Percentiles rank a stretch among this genome's conserved stretches.
These are phyloP conservation scores for Coenonympha glycerion DNA, from an alignment of 2,888 invertebrate species.

Conservation along the genomic window DNA sequence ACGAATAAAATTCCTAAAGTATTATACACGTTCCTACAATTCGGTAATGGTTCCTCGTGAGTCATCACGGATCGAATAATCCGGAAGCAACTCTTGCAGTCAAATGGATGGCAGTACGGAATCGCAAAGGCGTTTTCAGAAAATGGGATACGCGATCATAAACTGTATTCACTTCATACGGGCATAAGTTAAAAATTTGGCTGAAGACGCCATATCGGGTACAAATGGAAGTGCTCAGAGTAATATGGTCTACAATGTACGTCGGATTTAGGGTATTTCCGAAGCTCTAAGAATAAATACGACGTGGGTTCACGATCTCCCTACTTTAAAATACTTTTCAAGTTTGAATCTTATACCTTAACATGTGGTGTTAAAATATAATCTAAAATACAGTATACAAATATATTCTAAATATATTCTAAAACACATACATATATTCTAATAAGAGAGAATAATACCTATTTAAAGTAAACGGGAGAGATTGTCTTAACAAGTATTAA, in stretches of 20 bases:
- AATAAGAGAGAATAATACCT: no score
- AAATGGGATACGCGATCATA: conserved; percentile 57
- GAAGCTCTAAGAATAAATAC: conserved; percentile 46
- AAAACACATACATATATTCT: no score
- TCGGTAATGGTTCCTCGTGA: conserved; percentile 30
- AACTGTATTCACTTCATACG: conserved; percentile 61
- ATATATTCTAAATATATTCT: not conserved
- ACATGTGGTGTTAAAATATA: not conserved
- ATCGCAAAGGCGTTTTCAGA: conserved; percentile 48
- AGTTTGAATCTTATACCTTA: conserved; percentile 15
- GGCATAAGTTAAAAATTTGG: conserved; percentile 69
- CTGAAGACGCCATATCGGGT: conserved; percentile 48
- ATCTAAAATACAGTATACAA: not conserved
- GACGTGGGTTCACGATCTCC: conserved; percentile 39
- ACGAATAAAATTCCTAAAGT: conserved; percentile 11
- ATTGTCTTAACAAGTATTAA: not conserved
- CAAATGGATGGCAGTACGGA: conserved; percentile 54
- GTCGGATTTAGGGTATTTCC: conserved; percentile 57
- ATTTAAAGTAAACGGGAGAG: no score
- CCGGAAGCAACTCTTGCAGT: conserved; percentile 41
- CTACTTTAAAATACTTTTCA: conserved; percentile 18
- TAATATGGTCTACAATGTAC: conserved; percentile 58
- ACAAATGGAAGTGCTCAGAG: conserved; percentile 52
- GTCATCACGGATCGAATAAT: conserved; percentile 40
- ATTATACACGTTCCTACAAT: conserved; percentile 18